phyloP scores from a whole-genome alignment of 2,888 invertebrate species.

The Conomelus anceps region DNA sequence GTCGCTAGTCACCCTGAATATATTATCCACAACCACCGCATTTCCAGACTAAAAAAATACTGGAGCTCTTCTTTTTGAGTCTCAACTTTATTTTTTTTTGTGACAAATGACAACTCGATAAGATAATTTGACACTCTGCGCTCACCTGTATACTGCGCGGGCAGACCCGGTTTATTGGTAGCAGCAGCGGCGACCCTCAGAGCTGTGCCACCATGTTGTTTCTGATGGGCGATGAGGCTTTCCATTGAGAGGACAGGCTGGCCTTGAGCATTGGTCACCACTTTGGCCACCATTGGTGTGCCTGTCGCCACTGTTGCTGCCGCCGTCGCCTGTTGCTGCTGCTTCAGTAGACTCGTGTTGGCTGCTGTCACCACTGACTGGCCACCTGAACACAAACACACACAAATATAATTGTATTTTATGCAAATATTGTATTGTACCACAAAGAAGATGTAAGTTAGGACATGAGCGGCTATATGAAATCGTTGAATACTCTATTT shows the following conservation, averaged over 20 bases:
- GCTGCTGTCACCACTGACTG: conserved; percentile 2
- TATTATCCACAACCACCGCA: no score
- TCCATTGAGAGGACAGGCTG: conserved; percentile 54
- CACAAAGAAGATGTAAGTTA: no score
- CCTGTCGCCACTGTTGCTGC: neutral
- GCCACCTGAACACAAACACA: neutral
- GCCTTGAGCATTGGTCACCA: conserved; percentile 60
- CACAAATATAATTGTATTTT: no score
- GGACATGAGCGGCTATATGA: no score
- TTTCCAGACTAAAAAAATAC: no score
- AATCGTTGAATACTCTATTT: no score
- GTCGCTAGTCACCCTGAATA: no score
- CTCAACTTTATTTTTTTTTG: no score
- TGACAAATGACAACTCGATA: no score
- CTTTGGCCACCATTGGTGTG: conserved; percentile 59
- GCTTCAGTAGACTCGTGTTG: conserved; percentile 27
- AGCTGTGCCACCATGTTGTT: conserved; percentile 32
- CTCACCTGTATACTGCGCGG: conserved; percentile 23
- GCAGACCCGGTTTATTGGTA: conserved; percentile 26
- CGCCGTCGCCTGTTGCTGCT: conserved; percentile 8
- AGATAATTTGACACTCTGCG: no score
- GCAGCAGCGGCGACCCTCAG: conserved; percentile 26
- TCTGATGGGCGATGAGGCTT: conserved; percentile 51
- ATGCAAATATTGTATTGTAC: no score
- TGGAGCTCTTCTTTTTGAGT: no score